Evolutionary conservation across 1,140 invertebrate species (phyloP), one percentile per base, ranked within the genome.

Genomic region (Heliothis subflexa): DNA sequence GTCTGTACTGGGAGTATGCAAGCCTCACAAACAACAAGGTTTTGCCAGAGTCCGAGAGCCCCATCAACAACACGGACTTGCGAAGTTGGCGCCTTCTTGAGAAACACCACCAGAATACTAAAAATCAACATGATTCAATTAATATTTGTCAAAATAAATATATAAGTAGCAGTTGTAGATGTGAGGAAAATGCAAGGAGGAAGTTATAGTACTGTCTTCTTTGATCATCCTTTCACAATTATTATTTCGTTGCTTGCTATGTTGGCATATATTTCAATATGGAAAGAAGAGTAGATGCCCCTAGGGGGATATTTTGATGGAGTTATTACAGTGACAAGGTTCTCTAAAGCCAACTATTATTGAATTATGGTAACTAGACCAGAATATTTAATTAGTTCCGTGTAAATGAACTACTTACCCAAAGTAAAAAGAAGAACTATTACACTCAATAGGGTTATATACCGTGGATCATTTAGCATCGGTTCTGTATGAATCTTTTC

Each of bases 11-110:
- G 18, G 96, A 96, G 91, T 97, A 96, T 18, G 97, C 87, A 54
- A 98, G 88, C 85, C 97, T 95, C 57, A 97, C 96, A 93, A 97
- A 98, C 49, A 99, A 91, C 14, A 98, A 91, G 12, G 98, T 99
- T 95, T 99, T 99, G 12, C 98, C 98, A 80, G 97, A 96, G 86
- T 98, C 97, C 85, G 97, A 97, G 0, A 98, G 94, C 9, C 98
- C 98, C n/a, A 97, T 96, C 14, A 99, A 85, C 49, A 98, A 90
- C 61, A 99, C 95, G 81, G 95, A 96, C n/a, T 95, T 93, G 13
- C 96, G 95, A 49, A 94, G 86, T 78, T 95, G 95, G 49, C 92
- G 95, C 28, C 94, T 94, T 49, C 94, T 94, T 61, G 95, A 95
- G 93, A 96, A 96, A 85, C 95, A 88, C 88, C 94, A 92, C 92